Conservation (phyloP, 2,113 vertebrate genomes). For the Vicugna pacos region DNA sequence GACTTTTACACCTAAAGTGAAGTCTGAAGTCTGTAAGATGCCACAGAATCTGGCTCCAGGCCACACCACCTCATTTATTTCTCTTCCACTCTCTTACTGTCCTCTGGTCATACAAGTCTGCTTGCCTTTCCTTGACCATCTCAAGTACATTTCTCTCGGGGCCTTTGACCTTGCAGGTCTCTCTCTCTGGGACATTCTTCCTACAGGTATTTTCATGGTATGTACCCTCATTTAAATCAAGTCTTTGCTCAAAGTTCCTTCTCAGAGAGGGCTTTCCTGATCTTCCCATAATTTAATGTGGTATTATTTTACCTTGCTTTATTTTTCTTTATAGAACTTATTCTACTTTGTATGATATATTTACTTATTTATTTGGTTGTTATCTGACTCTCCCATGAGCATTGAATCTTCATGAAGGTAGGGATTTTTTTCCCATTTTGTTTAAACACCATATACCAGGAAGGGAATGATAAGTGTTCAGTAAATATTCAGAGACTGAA, state of each 20-base stretch:
- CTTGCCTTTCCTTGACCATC: not conserved
- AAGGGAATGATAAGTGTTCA: not conserved
- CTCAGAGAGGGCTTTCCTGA: not conserved
- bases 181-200: not conserved
- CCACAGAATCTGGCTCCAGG: not conserved
- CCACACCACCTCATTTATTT: not conserved
- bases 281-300: not conserved
- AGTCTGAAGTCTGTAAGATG: not conserved
- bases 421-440: not conserved
- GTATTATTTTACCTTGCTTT: not conserved
- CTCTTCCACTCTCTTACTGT: not conserved
- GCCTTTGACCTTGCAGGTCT: not conserved
- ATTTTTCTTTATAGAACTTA: not conserved
- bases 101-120: not conserved
- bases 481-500: conserved; percentile 13
- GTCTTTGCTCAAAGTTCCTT: not conserved
- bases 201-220: not conserved
- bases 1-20: not conserved
- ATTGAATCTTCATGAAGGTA: not conserved
- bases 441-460: not conserved
- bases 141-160: not conserved
- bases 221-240: not conserved
- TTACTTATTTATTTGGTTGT: not conserved
- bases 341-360: not conserved
- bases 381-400: not conserved